phyloP scores from a whole-genome alignment of 1,140 invertebrate genomes.

The Paramacrobiotus metropolitanus region DNA sequence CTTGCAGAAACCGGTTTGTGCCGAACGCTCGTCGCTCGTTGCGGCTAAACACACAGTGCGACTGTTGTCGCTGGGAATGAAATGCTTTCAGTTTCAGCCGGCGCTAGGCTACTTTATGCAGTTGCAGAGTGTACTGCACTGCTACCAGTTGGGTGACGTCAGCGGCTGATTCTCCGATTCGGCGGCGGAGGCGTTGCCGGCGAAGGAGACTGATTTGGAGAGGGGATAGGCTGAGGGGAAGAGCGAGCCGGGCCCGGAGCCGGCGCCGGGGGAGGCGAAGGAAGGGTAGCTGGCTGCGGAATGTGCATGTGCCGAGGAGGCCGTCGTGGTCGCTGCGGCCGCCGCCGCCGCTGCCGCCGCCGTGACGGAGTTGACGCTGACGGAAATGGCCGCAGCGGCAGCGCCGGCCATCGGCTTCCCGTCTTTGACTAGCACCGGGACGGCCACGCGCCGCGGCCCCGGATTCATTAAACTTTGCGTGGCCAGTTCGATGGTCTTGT shows the following conservation, averaged over 20 bases:
- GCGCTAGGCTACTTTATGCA: too few relatives aligned
- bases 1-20: not conserved
- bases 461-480: conserved; percentile 3
- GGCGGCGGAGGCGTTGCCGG: not conserved
- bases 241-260: not conserved
- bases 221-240: not conserved
- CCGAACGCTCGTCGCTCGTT: not conserved
- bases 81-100: too few relatives aligned
- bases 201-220: not conserved
- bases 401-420: conserved; percentile 39
- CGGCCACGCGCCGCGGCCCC: conserved; percentile 54
- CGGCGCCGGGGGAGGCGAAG: not conserved
- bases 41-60: too few relatives aligned
- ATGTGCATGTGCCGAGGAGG: not conserved
- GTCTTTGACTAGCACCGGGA: conserved; percentile 70
- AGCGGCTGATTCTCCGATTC: conserved; percentile 3
- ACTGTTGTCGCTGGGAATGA: not conserved
- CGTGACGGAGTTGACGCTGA: not conserved
- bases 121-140: not conserved
- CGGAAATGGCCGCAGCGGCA: not conserved
- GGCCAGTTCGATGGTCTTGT: conserved; percentile 10
- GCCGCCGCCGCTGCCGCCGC: not conserved
- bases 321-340: not conserved
- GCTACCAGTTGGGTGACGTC: conserved; percentile 1
- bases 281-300: not conserved